Conservation (phyloP, 1,140 invertebrate species). For the Wasmannia auropunctata region DNA sequence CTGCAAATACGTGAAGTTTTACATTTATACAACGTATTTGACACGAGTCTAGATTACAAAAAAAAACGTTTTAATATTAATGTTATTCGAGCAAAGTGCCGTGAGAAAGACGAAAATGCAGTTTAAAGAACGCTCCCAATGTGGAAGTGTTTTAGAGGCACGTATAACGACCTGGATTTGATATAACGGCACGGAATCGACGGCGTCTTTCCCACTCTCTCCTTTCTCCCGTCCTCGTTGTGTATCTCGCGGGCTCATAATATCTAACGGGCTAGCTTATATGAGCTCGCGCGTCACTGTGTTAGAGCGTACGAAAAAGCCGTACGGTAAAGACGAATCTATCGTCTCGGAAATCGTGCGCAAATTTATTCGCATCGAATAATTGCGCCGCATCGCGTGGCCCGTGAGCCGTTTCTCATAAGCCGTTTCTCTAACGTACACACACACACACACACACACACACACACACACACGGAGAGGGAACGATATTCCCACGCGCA, state of each 20-base stretch:
- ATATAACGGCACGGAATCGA: conserved; percentile 71
- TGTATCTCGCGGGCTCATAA: conserved; percentile 52
- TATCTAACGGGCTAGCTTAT: conserved; percentile 66
- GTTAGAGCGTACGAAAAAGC: not conserved
- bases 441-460: too few relatives aligned
- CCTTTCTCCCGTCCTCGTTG: conserved; percentile 42
- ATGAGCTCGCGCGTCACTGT: conserved; percentile 2
- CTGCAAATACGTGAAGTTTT: too few relatives aligned
- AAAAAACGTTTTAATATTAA: not conserved
- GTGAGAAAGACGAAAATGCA: conserved; percentile 27
- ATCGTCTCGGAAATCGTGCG: not conserved
- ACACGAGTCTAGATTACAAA: not conserved
- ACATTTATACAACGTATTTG: not conserved
- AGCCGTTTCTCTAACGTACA: not conserved
- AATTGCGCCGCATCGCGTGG: conserved; percentile 23
- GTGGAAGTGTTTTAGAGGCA: conserved; percentile 53
- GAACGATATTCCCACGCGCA: conserved; percentile 13
- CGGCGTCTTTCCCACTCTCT: conserved; percentile 46
- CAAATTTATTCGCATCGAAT: conserved; percentile 34
- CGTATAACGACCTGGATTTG: conserved; percentile 70
- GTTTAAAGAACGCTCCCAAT: conserved; percentile 30
- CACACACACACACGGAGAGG: too few relatives aligned
- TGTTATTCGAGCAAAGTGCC: not conserved
- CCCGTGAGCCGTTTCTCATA: conserved; percentile 26
- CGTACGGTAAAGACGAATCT: conserved; percentile 19